Percentiles rank a stretch among this genome's conserved stretches.
These are phyloP conservation scores for Conomelus anceps DNA, from an alignment of 2,888 invertebrate genomes.

Conservation along the genomic window DNA sequence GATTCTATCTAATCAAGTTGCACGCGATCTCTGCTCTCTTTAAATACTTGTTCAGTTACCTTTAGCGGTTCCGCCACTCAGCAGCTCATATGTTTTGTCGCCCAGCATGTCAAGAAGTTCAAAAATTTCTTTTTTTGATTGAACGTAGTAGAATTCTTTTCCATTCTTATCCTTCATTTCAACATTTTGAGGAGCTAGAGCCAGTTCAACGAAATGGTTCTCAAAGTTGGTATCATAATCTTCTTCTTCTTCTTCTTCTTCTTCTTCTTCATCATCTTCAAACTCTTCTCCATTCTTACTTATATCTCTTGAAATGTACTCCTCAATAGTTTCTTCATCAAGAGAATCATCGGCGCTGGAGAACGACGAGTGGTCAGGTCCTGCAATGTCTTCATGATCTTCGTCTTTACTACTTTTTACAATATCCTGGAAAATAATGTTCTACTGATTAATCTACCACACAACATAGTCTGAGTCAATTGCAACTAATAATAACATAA, in stretches of 20 bases:
- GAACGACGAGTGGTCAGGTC: neutral
- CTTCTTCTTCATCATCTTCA: neutral
- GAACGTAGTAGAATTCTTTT: neutral
- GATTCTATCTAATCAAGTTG: too few relatives aligned
- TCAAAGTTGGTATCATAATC: neutral
- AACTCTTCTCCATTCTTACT: neutral
- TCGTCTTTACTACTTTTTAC: neutral
- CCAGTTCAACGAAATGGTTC: neutral
- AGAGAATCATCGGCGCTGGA: neutral
- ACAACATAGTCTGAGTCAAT: too few relatives aligned
- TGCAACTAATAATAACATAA: too few relatives aligned
- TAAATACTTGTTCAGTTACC: constrained; percentile 50
- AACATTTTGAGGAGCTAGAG: neutral
- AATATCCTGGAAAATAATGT: constrained; percentile 9
- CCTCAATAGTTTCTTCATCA: neutral
- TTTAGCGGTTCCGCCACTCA: constrained; percentile 69
- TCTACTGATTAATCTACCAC: too few relatives aligned
- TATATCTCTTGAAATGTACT: neutral
- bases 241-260: neutral
- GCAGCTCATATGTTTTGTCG: constrained; percentile 47
- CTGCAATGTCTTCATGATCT: constrained; percentile 7
- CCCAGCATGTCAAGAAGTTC: constrained; percentile 47
- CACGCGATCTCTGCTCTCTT: too few relatives aligned
- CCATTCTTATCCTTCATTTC: neutral
- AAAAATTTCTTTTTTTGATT: constrained; percentile 50